Evolutionary conservation across 1,140 invertebrate species (phyloP), one percentile per base, ranked within the genome.

Genomic region (Belonocnema kinseyi): DNA sequence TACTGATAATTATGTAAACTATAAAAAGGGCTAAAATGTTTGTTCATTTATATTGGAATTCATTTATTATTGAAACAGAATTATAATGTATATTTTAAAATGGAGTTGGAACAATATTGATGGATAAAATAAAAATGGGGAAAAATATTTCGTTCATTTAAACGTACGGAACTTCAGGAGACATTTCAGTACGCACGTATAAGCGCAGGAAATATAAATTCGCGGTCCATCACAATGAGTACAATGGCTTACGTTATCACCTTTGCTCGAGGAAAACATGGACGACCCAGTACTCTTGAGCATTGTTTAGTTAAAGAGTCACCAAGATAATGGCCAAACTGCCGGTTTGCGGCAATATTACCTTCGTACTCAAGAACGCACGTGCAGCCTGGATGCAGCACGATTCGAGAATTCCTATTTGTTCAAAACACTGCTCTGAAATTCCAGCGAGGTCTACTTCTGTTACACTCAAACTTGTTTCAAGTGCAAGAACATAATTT

Each of bases 301-400:
- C 61, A 66, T 66, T 66, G 61, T 66, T 46, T 66, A 66, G 61
- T 66, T 46, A 40, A 66, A 66, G 13, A 40, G 26, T 33, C n/a
- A 66, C 61, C 26, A 66, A 40, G 26, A 66, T 66, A 66, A 66
- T 66, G 33, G 61, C 61, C 61, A n/a, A 66, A 66, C 40, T 66
- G 2, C 61, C 33, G 33, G 61, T 66, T 40, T 33, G 33, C 33
- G 33, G 61, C 61, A 66, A 66, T 66, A 66, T 46, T 66, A 26
- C n/a, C 26, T 66, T 46, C 61, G 26, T 46, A 16, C 40, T 40
- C 12, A 66, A 66, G 61, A 40, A 66, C 33, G 26, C 40, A 61
- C 33, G 17, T 58, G 56, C 26, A 58, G 21, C 21, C 21, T 33
- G 16, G 58, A n/a, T 58, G 56, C 56, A 33, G 33, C 61, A n/a